Conservation (phyloP, 2,888 invertebrate species). For the Saturnia pavonia region DNA sequence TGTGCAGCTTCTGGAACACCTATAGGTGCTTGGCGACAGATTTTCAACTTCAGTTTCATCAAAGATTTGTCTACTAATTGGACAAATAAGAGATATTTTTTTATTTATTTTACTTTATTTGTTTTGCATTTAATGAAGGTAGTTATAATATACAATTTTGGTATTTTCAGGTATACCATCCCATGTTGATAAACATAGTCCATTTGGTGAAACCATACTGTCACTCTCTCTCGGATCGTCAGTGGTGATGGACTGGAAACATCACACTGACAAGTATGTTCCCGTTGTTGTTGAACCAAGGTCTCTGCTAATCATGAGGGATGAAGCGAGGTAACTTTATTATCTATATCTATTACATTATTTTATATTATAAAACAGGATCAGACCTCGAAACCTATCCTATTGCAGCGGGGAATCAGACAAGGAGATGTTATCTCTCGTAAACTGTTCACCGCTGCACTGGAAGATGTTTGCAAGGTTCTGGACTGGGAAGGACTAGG, state of each 20-base stretch:
- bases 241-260: slow-evolving; percentile 94
- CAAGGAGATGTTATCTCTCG: too few relatives aligned
- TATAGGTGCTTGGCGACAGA: too few relatives aligned
- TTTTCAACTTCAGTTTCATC: too few relatives aligned
- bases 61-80: too few relatives aligned
- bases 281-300: slow-evolving; percentile 87
- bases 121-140: background rate
- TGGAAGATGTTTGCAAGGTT: too few relatives aligned
- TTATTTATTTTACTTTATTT: too few relatives aligned
- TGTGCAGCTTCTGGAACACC: too few relatives aligned
- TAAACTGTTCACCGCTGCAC: too few relatives aligned
- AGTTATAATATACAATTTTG: background rate
- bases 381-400: too few relatives aligned
- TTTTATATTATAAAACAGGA: background rate
- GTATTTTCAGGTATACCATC: slow-evolving; percentile 90
- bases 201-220: slow-evolving; percentile 93
- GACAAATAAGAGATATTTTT: background rate
- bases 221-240: slow-evolving; percentile 92
- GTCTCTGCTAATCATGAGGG: slow-evolving; percentile 89
- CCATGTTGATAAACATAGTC: slow-evolving; percentile 97
- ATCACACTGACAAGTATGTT: slow-evolving; percentile 79
- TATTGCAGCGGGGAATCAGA: too few relatives aligned
- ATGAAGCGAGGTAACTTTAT: slow-evolving; percentile 84
- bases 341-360: too few relatives aligned
- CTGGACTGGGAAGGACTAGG: too few relatives aligned